Base-by-base conservation (phyloP, 1,140 invertebrate species). In the Galendromus occidentalis region DNA sequence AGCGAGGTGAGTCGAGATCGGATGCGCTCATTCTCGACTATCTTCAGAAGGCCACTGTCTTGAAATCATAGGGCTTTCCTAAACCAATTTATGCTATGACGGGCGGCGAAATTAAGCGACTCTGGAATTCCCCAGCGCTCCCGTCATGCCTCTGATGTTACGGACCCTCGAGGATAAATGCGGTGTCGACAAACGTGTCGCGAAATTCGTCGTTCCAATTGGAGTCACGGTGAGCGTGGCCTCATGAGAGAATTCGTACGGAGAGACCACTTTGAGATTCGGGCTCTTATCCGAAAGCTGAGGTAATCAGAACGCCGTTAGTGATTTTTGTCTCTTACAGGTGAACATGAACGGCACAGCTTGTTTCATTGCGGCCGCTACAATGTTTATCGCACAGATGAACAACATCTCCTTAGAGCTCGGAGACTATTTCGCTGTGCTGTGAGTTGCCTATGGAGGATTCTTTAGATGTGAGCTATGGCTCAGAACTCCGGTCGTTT, bases 261-360 rank as follows among this genome's bases (percentile, higher is more conserved):
- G n/a, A n/a, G n/a, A n/a, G n/a, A n/a, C n/a, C n/a, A n/a, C n/a
- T n/a, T n/a, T n/a, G n/a, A n/a, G n/a, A n/a, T 39, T 39, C 4
- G 33, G 9, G 9, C 9, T 4, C 9, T 39, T 4, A 39, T 4
- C 9, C 33, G 33, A 39, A 6, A 39, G 9, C 33, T 9, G 33
- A 20, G 45, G 45, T 47, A 6, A 44, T 47, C 28, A 28, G 18
- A 59, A 29, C 14, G 25, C 14, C 14, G 14, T 59, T 17, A 59
- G 9, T 2, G 51, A 29, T 14, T 2, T 9, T 25, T 29, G 1
- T 29, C 25, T 59, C 25, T 22, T 59, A 5, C 9, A 59, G 51
- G 42, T 91, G 69, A 93, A 93, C 75, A 91, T 91, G 84, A 88
- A 94, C 73, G 91, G 91, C n/a, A 94, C 91, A 1, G 91, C 91